Percentiles rank a stretch among this genome's conserved stretches.
Evolutionary conservation across 2,888 invertebrate genomes (phyloP).

Genomic region (Andricus quercusramuli): DNA sequence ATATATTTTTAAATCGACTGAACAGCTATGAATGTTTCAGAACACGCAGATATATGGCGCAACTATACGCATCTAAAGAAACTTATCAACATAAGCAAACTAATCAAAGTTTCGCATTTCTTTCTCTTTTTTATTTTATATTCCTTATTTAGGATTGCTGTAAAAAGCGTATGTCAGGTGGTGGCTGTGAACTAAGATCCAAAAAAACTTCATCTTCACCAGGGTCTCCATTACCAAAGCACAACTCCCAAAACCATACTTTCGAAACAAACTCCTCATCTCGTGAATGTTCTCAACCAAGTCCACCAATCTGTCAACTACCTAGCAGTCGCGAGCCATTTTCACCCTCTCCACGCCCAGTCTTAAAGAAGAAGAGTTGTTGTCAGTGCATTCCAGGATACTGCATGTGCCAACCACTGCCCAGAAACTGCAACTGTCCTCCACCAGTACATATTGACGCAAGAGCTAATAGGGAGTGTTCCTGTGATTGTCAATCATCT

Average conservation of each 20-base stretch:
- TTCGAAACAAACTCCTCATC: neutral
- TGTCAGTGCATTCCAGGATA: slow-evolving; percentile 53
- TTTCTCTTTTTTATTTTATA: neutral
- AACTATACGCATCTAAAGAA: too few species aligned
- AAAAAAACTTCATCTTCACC: neutral
- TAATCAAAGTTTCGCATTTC: too few species aligned
- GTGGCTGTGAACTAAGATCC: neutral
- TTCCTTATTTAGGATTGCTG: neutral
- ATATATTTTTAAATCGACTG: too few species aligned
- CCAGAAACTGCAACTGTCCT: slow-evolving; percentile 66
- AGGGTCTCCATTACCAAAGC: neutral
- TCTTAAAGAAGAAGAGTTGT: slow-evolving; percentile 60
- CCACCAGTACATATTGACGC: slow-evolving; percentile 66
- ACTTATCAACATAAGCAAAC: too few species aligned
- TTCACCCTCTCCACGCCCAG: slow-evolving; percentile 54
- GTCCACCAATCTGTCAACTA: neutral
- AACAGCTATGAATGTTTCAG: too few species aligned
- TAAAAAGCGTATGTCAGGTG: neutral
- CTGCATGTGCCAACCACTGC: slow-evolving; percentile 66
- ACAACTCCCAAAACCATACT: neutral
- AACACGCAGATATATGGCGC: too few species aligned
- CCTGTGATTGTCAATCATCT: slow-evolving; percentile 63
- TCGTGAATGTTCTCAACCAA: neutral
- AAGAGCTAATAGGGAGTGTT: slow-evolving; percentile 60
- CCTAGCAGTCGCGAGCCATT: slow-evolving; percentile 45